Evolutionary conservation across 2,797 vertebrate genomes (phyloP).

Genomic region (Perodicticus potto): DNA sequence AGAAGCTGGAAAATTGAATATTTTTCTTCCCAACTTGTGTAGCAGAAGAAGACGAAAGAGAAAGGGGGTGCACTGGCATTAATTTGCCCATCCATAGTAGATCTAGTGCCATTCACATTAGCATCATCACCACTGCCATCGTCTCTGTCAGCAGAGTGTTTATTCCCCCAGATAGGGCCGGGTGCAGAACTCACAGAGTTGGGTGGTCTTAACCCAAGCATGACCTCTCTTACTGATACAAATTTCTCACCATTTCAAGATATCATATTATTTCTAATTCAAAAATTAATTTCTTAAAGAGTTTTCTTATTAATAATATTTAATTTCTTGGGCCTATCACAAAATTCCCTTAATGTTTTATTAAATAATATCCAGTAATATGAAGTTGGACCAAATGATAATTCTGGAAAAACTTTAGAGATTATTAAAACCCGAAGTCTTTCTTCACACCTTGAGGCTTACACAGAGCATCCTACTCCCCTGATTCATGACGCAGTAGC

Average conservation of each 20-base stretch:
- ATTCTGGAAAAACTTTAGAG: background rate
- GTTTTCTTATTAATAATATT: slow-evolving; percentile 26
- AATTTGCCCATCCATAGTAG: background rate
- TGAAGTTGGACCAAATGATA: slow-evolving; percentile 30
- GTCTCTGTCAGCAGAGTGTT: background rate
- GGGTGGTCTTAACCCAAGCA: background rate
- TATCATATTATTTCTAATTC: slow-evolving; percentile 32
- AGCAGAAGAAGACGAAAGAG: background rate
- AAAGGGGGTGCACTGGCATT: background rate
- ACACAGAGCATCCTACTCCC: background rate
- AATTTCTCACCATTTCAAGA: background rate
- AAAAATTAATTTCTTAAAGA: background rate
- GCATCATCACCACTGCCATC: background rate
- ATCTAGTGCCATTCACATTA: background rate
- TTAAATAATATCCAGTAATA: background rate
- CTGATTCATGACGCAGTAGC: background rate
- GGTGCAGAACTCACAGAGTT: background rate
- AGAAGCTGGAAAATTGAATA: background rate
- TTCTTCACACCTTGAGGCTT: background rate
- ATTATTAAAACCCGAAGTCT: background rate
- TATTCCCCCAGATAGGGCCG: background rate
- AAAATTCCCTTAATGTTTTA: background rate
- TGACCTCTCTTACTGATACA: background rate
- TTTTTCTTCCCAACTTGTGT: background rate
- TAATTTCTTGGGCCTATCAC: background rate